Evolutionary conservation across 2,113 vertebrate genomes (phyloP), one percentile per base, ranked within the genome.

Genomic region (Sialia sialis): DNA sequence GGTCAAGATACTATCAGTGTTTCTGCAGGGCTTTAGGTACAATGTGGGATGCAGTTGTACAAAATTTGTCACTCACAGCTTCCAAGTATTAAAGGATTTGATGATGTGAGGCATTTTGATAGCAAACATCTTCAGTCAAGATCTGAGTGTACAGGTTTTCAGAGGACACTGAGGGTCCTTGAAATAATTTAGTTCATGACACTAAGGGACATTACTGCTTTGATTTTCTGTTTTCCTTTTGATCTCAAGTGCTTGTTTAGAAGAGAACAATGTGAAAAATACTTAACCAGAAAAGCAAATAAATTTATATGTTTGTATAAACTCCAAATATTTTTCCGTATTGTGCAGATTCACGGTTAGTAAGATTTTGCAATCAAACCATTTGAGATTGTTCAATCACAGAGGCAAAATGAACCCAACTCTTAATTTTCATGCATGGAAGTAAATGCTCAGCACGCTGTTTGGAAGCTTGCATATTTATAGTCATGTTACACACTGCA

Each of bases 281-380:
- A 18, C 3, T 38, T 32, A 19, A 49, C 15, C 55, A 74, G 12
- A 6, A 11, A 55, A 78, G 32, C 3, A 63, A 58, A 4, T 14
- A 72, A 52, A 5, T 60, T 44, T 8, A 51, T 1, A 73, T 13
- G 27, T 58, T 80, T 54, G 55, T 30, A 51, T 4, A 22, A 63
- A 64, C 17, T 7, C 16, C 7, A 60, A 73, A 15, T 0, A 29
- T 14, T 15, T 78, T 67, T 19, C 10, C 34, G 0, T 49, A 29
- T 32, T 0, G 0, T 49, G 7, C 8, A 80, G 46, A 41, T 41
- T 52, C 38, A 26, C 0, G 2, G 12, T 48, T n/a, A 34, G 7
- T 30, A 52, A 58, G 49, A 49, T 4, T n/a, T 30, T 4, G 10
- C 22, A 44, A 21, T 60, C 26, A 64, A 93, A 84, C 19, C 20